phyloP scores from a whole-genome alignment of 2,888 invertebrate species.

The Eugnorisma glareosa region DNA sequence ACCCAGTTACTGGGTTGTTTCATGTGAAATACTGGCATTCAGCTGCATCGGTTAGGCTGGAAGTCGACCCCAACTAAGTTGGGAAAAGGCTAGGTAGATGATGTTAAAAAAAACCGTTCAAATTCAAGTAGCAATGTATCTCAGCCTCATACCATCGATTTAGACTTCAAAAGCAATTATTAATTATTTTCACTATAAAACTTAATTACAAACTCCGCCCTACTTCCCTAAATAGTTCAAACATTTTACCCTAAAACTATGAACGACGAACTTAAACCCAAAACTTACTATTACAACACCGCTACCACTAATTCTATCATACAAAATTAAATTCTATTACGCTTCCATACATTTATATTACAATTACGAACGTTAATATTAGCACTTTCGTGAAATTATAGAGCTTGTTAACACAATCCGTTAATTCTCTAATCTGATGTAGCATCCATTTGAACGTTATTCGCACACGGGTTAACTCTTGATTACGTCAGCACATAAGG shows the following conservation, averaged over 20 bases:
- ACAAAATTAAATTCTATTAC: conserved; percentile 55
- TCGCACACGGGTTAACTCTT: conserved; percentile 51
- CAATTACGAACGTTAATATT: conserved; percentile 60
- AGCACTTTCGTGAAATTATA: conserved; percentile 56
- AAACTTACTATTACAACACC: conserved; percentile 33
- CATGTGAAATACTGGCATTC: background rate
- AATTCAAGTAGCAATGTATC: background rate
- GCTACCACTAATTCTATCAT: conserved; percentile 50
- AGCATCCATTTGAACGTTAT: conserved; percentile 58
- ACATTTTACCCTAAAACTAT: conserved; percentile 39
- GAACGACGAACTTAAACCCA: conserved; percentile 22
- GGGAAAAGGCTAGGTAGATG: background rate
- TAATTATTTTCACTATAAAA: conserved; percentile 13
- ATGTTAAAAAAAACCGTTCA: background rate
- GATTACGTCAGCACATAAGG: conserved; percentile 57
- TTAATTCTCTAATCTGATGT: conserved; percentile 51
- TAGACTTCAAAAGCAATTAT: background rate
- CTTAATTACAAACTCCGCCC: conserved; percentile 24
- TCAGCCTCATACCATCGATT: background rate
- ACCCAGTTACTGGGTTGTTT: background rate
- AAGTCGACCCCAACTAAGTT: background rate
- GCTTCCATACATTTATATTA: conserved; percentile 46
- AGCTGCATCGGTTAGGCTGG: background rate
- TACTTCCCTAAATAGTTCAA: conserved; percentile 39
- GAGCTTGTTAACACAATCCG: conserved; percentile 56